Evolutionary conservation across 2,113 vertebrate genomes (phyloP), one percentile per base, ranked within the genome.

Genomic region (Marmota flaviventris): DNA sequence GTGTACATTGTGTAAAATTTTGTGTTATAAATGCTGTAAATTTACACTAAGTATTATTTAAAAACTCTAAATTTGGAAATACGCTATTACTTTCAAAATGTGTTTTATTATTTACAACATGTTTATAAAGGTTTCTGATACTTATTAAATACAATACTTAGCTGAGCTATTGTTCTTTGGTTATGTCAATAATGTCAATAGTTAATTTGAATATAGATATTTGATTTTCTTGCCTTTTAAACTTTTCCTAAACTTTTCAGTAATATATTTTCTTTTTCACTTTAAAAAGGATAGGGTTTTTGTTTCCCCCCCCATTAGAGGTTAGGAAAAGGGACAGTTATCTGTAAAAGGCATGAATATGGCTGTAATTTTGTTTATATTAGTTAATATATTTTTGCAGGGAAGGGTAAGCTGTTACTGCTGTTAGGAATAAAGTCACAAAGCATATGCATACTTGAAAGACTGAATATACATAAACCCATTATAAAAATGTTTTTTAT

Each of bases 21-120:
- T 45, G 45, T 45, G 45, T 45, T 45, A 45, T 45, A 9, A 45
- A 45, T 9, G 8, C 45, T 45, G 45, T 45, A 45, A 27, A 69
- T 94, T 72, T 70, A 48, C 5, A 14, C 22, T 61, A 13, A 70
- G 8, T 72, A 53, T n/a, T 87, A 87, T 56, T 93, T 77, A 18
- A 89, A 82, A 95, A 93, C 51, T 8, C 17, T 76, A 34, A 83
- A 93, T 97, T 78, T 82, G 87, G 65, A 86, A 93, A 87, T 67
- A 14, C 92, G 5, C 4, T 22, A 18, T 65, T 95, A 73, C 67
- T 81, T 86, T 92, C 42, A 88, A 39, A 92, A 85, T 91, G 2
- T 72, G 56, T 79, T 95, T 97, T 94, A 75, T 94, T 87, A n/a
- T 58, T 77, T 1, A 78, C 0, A 92, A 9, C 58, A 11, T 65